Evolutionary conservation across 2,888 invertebrate genomes (phyloP), one percentile per base, ranked within the genome.

Genomic region (Zaprionus lineosus): DNA sequence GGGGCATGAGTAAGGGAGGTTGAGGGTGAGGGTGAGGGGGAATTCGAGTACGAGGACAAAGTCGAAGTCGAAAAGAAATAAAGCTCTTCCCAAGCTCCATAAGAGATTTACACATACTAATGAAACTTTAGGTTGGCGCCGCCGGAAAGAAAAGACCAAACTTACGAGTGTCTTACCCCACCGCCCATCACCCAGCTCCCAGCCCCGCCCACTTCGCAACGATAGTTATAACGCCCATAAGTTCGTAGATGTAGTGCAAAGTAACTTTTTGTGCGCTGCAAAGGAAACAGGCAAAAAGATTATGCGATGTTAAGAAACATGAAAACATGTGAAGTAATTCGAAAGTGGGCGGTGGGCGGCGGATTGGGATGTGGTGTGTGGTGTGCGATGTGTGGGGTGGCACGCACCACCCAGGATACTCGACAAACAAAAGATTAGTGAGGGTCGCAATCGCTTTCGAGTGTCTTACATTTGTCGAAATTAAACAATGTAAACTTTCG

Each of bases 401-500:
- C 15, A 21, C n/a, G 26, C 14, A 29, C 28, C 15, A 37, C 9
- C 36, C 16, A 40, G 31, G 21, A 29, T 19, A 73, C n/a, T n/a
- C 40, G 62, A 50, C 79, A 79, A 74, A 79, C 83, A 82, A 82
- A 74, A 83, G 81, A 73, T 77, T 84, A 74, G 65, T 70, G 78
- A 62, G 64, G 75, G 48, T 53, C 61, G 70, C 68, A 75, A 78
- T 78, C 82, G 78, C 62, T 67, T 73, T 75, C 67, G 78, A 75
- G 73, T 81, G 67, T 75, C 73, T 75, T 72, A 83, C 79, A 81
- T 81, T 81, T 78, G 75, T 66, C 78, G 78, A 81, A 81, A 84
- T 81, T 84, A 78, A 84, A 81, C 81, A 81, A 81, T 84, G 78
- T 84, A 81, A 81, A 81, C 75, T 84, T 81, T 78, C 43, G 61